A percentile compares a stretch with the other conserved stretches of the same genome.
These are phyloP conservation scores for Ameiurus melas DNA, from an alignment of 2,113 vertebrate species.

Conservation along the genomic window DNA sequence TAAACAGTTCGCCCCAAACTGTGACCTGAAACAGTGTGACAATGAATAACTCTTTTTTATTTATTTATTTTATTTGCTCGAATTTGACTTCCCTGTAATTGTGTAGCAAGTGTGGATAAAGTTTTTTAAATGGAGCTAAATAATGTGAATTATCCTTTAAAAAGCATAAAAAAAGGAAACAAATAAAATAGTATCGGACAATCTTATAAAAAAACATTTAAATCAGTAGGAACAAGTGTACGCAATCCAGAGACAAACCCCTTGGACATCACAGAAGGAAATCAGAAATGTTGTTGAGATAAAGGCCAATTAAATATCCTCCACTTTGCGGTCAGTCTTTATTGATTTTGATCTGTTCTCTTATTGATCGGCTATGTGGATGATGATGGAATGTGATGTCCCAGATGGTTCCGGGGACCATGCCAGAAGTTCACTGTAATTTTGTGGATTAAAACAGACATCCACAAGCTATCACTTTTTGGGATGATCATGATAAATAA, in stretches of 20 bases:
- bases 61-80: neutral
- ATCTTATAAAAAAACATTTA: neutral
- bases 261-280: neutral
- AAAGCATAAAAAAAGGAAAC: neutral
- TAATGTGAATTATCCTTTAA: neutral
- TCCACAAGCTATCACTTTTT: neutral
- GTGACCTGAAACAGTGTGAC: neutral
- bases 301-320: slow-evolving; percentile 3
- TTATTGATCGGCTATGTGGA: neutral
- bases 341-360: slow-evolving; percentile 12
- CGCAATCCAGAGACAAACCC: neutral
- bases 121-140: neutral
- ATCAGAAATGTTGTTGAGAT: slow-evolving; percentile 11
- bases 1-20: neutral
- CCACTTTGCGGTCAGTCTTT: neutral
- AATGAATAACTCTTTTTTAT: neutral
- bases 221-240: neutral
- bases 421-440: neutral
- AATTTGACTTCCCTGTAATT: neutral
- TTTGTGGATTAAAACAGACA: slow-evolving; percentile 6
- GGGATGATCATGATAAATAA: neutral
- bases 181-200: neutral
- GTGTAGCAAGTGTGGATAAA: neutral
- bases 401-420: neutral
- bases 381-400: slow-evolving; percentile 1